Evolutionary conservation across 2,797 vertebrate species (phyloP).

Genomic region (Melanotaenia nigrans): DNA sequence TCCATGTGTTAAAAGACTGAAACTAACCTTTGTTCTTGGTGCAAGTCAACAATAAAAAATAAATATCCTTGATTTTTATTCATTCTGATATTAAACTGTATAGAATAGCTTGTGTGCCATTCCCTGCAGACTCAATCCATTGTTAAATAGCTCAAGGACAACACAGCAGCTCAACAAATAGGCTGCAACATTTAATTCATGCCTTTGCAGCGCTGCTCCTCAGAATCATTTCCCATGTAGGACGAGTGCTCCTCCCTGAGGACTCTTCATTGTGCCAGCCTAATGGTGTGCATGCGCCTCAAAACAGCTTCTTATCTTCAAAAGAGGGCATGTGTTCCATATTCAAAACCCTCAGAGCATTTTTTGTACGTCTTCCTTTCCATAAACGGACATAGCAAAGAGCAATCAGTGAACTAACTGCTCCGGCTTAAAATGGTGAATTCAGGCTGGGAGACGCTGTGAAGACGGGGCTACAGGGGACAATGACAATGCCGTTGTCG

Average conservation of each 20-base stretch:
- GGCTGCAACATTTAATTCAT: conserved; percentile 2
- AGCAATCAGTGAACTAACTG: conserved; percentile 8
- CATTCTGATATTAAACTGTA: background rate
- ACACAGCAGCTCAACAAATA: background rate
- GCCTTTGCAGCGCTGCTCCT: conserved; percentile 5
- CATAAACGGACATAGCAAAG: conserved; percentile 19
- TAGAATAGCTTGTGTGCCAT: background rate
- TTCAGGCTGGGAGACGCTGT: background rate
- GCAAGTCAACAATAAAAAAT: background rate
- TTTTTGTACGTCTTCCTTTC: conserved; percentile 13
- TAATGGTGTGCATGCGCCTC: conserved; percentile 46
- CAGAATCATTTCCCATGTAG: conserved; percentile 10
- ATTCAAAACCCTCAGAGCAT: conserved; percentile 24
- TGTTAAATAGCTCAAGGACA: conserved; percentile 1
- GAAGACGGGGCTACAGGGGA: too few species aligned
- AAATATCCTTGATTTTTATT: background rate
- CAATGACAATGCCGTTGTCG: too few species aligned
- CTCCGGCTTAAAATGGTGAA: background rate
- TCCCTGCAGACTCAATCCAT: conserved; percentile 5
- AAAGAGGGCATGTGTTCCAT: conserved; percentile 26
- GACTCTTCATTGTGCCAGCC: conserved; percentile 26
- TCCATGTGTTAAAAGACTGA: too few species aligned
- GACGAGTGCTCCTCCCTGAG: conserved; percentile 5
- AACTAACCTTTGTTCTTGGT: too few species aligned
- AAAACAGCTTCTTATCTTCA: conserved; percentile 40